Percentiles rank a stretch among this genome's conserved stretches.
Conservation (phyloP, 2,113 vertebrate species). For the Poeciliopsis retropinna region DNA sequence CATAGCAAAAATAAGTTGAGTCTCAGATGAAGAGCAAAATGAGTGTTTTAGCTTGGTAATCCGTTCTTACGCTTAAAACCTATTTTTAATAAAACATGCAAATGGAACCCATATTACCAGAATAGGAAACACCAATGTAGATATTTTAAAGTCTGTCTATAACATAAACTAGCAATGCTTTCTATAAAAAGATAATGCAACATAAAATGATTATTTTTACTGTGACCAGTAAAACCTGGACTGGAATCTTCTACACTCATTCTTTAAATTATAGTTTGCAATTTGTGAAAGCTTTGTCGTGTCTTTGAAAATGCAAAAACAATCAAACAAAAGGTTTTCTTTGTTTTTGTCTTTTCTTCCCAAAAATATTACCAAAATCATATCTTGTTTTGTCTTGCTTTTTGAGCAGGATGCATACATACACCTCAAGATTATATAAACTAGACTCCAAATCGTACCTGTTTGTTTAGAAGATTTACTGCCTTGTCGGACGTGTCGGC, state of each 20-base stretch:
- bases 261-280: too few species aligned
- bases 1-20: too few species aligned
- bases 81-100: too few species aligned
- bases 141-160: too few species aligned
- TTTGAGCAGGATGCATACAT: background rate
- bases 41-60: too few species aligned
- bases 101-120: too few species aligned
- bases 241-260: too few species aligned
- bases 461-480: background rate
- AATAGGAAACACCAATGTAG: too few species aligned
- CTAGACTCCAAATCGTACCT: background rate
- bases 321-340: background rate
- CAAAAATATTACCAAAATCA: background rate
- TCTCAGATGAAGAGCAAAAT: too few species aligned
- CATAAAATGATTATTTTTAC: background rate
- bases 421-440: background rate
- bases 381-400: background rate
- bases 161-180: too few species aligned
- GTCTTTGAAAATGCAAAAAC: background rate
- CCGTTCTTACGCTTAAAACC: too few species aligned
- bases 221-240: background rate
- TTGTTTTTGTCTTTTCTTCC: background rate
- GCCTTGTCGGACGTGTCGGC: slow-evolving; percentile 16
- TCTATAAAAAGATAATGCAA: background rate
- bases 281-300: background rate